These are phyloP conservation scores for Carapus acus DNA, from an alignment of 2,797 vertebrate species.

Conservation along the genomic window DNA sequence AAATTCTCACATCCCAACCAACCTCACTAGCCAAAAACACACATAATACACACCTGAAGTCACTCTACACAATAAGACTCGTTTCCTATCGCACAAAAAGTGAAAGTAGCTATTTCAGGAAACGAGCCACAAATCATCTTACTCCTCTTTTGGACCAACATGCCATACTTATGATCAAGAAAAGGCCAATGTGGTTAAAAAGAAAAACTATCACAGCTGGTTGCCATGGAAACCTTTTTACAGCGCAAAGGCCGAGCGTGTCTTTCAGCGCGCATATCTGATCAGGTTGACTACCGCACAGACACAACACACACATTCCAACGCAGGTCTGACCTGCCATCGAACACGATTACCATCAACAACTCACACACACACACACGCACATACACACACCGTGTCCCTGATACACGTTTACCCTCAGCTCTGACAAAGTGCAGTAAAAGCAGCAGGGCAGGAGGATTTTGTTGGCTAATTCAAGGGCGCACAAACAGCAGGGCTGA, in stretches of 20 bases:
- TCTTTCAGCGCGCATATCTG: slow-evolving; percentile 2
- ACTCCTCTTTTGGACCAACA: no score
- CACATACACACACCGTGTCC: slow-evolving; percentile 6
- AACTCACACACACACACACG: slow-evolving; percentile 8
- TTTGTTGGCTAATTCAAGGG: slow-evolving; percentile 34
- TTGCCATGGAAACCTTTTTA: not conserved
- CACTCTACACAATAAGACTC: no score
- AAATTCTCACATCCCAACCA: no score
- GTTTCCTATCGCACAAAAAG: no score
- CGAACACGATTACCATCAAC: slow-evolving; percentile 33
- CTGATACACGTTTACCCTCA: slow-evolving; percentile 1
- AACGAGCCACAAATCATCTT: no score
- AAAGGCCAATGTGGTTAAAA: no score
- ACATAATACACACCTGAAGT: no score
- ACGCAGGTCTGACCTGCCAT: slow-evolving; percentile 3
- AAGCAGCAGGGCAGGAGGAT: slow-evolving; percentile 9
- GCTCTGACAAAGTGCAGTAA: slow-evolving; percentile 9
- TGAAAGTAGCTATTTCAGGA: no score
- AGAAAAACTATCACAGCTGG: not conserved
- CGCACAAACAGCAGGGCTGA: slow-evolving; percentile 9
- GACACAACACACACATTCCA: slow-evolving; percentile 25
- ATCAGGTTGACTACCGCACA: not conserved
- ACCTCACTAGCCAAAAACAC: no score
- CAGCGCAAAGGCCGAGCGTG: not conserved
- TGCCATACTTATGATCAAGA: no score